Evolutionary conservation across 1,140 invertebrate genomes (phyloP).

Genomic region (Littorina saxatilis): DNA sequence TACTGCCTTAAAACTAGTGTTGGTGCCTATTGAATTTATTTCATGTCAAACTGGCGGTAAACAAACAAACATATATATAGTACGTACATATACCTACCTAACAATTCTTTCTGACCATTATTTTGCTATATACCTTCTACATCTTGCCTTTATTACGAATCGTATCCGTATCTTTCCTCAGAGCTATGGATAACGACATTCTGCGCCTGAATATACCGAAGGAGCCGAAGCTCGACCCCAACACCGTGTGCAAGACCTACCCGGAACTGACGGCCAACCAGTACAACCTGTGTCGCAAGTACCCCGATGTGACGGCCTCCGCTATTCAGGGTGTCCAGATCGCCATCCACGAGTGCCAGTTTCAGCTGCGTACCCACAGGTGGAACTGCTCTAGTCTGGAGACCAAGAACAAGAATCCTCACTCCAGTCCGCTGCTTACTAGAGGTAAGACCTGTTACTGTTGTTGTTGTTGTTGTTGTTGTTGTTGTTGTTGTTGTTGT

Average conservation of each 20-base stretch:
- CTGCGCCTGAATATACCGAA: conserved; percentile 67
- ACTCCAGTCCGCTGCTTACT: conserved; percentile 88
- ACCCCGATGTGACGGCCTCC: conserved; percentile 91
- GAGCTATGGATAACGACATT: conserved; percentile 67
- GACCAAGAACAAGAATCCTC: conserved; percentile 84
- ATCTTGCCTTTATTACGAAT: too few relatives aligned
- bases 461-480: too few relatives aligned
- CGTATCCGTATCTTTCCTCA: conserved; percentile 28
- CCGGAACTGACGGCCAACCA: conserved; percentile 88
- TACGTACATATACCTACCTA: too few relatives aligned
- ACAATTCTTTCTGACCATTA: too few relatives aligned
- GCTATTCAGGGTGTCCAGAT: conserved; percentile 90
- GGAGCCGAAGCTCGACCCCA: conserved; percentile 69
- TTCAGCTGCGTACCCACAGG: conserved; percentile 68
- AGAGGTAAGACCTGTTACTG: conserved; percentile 61
- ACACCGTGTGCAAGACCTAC: conserved; percentile 71
- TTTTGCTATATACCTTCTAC: too few relatives aligned
- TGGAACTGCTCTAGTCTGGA: conserved; percentile 75
- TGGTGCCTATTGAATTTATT: too few relatives aligned
- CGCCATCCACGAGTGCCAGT: conserved; percentile 83
- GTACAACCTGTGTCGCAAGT: conserved; percentile 87
- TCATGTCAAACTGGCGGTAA: too few relatives aligned
- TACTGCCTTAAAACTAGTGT: too few relatives aligned
- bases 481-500: too few relatives aligned
- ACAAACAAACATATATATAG: too few relatives aligned